Conservation (phyloP, 2,888 invertebrate genomes). For the Drosophila testacea region DNA sequence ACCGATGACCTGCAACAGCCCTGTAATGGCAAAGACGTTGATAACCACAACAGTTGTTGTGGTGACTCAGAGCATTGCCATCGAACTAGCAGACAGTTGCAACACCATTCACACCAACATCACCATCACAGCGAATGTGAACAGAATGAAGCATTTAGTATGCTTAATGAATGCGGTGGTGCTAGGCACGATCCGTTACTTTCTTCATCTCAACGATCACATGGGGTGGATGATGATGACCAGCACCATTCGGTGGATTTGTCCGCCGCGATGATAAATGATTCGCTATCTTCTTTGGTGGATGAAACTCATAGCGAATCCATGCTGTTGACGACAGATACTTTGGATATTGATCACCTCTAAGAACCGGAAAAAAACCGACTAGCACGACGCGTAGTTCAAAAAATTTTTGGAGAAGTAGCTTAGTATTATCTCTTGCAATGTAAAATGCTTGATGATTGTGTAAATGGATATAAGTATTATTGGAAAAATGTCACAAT, state of each 20-base stretch:
- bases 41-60: slow-evolving; percentile 3
- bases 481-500: slow-evolving; percentile 34
- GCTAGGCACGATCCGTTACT: slow-evolving; percentile 82
- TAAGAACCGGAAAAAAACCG: slow-evolving; percentile 44
- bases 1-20: slow-evolving; percentile 1
- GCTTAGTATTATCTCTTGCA: slow-evolving; percentile 37
- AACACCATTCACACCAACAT: slow-evolving; percentile 48
- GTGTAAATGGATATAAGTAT: slow-evolving; percentile 40
- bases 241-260: slow-evolving; percentile 79
- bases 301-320: slow-evolving; percentile 82
- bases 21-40: neutral
- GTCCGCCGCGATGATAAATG: slow-evolving; percentile 83
- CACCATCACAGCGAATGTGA: slow-evolving; percentile 42
- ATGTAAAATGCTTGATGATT: slow-evolving; percentile 23
- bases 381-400: slow-evolving; percentile 8
- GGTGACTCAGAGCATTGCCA: slow-evolving; percentile 8
- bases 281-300: slow-evolving; percentile 86
- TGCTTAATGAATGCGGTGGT: slow-evolving; percentile 52
- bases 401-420: slow-evolving; percentile 17
- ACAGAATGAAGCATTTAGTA: slow-evolving; percentile 36
- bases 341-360: slow-evolving; percentile 85
- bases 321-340: slow-evolving; percentile 86
- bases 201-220: slow-evolving; percentile 78
- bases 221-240: slow-evolving; percentile 43
- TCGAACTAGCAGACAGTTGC: slow-evolving; percentile 25